Evolutionary conservation across 2,797 vertebrate genomes (phyloP).

Genomic region (Gymnothorax javanicus): DNA sequence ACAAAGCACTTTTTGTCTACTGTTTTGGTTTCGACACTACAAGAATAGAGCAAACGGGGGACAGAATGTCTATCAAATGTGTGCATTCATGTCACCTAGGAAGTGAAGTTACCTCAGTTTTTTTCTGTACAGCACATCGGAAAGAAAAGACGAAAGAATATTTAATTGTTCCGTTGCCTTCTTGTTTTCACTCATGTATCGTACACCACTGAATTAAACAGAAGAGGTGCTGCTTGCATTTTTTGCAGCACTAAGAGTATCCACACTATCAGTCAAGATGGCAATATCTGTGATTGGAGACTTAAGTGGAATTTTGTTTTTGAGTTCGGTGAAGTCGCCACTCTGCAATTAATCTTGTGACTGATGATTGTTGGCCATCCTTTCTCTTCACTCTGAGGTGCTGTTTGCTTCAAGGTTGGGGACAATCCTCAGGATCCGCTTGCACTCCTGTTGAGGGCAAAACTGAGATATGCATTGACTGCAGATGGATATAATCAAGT

Average conservation of each 20-base stretch:
- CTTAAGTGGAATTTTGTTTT: slow-evolving; percentile 89
- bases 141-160: slow-evolving; percentile 65
- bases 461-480: not conserved
- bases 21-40: slow-evolving; percentile 66
- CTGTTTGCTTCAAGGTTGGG: not conserved
- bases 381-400: slow-evolving; percentile 42
- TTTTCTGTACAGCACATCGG: slow-evolving; percentile 77
- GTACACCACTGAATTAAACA: slow-evolving; percentile 73
- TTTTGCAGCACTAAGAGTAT: slow-evolving; percentile 79
- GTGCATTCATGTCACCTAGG: slow-evolving; percentile 73
- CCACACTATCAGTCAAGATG: slow-evolving; percentile 75
- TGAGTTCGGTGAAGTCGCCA: slow-evolving; percentile 84
- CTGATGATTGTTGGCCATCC: slow-evolving; percentile 77
- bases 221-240: slow-evolving; percentile 71
- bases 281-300: slow-evolving; percentile 85
- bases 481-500: not conserved
- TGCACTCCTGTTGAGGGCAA: not conserved
- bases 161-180: slow-evolving; percentile 75
- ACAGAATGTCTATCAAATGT: slow-evolving; percentile 79
- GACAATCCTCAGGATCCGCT: too few species aligned
- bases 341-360: slow-evolving; percentile 94
- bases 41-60: slow-evolving; percentile 50
- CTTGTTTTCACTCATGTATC: slow-evolving; percentile 81
- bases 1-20: slow-evolving; percentile 80
- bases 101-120: slow-evolving; percentile 76